A percentile compares a stretch with the other conserved stretches of the same genome.
Conservation (phyloP, 2,797 vertebrate genomes). For the Notamacropus eugenii region DNA sequence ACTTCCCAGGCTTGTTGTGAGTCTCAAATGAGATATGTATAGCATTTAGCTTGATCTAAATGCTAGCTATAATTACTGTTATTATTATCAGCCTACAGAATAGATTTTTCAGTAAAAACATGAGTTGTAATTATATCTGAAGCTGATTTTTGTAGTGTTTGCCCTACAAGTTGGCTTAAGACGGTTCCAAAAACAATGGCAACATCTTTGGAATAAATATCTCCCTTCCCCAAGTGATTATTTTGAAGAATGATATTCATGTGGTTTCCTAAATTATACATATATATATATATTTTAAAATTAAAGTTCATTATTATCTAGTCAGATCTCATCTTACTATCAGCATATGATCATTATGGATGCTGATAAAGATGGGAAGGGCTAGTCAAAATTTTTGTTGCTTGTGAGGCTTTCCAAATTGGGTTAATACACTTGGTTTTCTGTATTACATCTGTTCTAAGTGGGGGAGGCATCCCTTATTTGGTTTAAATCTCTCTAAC, state of each 20-base stretch:
- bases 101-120: not conserved
- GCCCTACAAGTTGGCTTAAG: not conserved
- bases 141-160: not conserved
- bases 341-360: not conserved
- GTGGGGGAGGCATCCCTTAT: not conserved
- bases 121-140: not conserved
- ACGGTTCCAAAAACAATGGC: not conserved
- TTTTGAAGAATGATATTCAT: not conserved
- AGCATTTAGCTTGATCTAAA: not conserved
- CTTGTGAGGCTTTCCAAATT: not conserved
- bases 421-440: not conserved
- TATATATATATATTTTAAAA: not conserved
- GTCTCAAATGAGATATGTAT: not conserved
- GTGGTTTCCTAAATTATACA: not conserved
- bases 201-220: not conserved
- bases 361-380: not conserved
- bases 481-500: not conserved
- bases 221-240: not conserved
- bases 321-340: not conserved
- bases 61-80: not conserved
- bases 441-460: not conserved
- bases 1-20: not conserved
- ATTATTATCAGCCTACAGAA: not conserved
- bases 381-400: not conserved
- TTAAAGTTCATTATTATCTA: not conserved